These are phyloP conservation scores for Orius insidiosus DNA, from an alignment of 1,140 invertebrate genomes.

Conservation along the genomic window DNA sequence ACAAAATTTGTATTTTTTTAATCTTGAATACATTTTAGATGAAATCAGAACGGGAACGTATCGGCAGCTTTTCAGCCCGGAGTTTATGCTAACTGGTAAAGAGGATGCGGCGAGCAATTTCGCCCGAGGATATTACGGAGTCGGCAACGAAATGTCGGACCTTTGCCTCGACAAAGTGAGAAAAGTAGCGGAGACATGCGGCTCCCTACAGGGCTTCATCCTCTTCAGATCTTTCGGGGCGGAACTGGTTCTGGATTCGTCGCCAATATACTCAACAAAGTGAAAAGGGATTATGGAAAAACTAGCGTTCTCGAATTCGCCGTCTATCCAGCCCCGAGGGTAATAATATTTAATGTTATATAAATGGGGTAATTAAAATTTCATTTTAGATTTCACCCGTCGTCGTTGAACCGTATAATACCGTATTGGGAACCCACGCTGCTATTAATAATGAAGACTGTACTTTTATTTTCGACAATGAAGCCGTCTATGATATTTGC, in stretches of 20 bases:
- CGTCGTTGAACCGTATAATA: conserved; percentile 81
- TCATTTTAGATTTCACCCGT: conserved; percentile 43
- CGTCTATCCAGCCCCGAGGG: conserved; percentile 56
- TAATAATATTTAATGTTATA: too few relatives aligned
- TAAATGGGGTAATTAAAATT: conserved; percentile 3
- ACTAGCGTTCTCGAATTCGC: conserved; percentile 53
- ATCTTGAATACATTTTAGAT: conserved; percentile 17
- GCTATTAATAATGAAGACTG: conserved; percentile 65
- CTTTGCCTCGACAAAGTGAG: conserved; percentile 45
- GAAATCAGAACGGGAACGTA: conserved; percentile 60
- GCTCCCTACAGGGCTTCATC: conserved; percentile 29
- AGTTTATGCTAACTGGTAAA: conserved; percentile 58
- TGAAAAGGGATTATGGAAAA: conserved; percentile 41
- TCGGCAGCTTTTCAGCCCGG: conserved; percentile 55
- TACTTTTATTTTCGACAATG: conserved; percentile 72
- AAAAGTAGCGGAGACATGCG: conserved; percentile 54
- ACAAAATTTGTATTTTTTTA: too few relatives aligned
- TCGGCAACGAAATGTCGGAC: conserved; percentile 60
- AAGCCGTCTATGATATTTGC: conserved; percentile 71
- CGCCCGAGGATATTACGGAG: conserved; percentile 68
- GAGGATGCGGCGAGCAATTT: conserved; percentile 81
- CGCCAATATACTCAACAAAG: conserved; percentile 40
- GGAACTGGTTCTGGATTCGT: conserved; percentile 52
- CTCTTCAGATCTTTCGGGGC: conserved; percentile 40
- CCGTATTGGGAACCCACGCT: conserved; percentile 60